Evolutionary conservation across 1,140 invertebrate species (phyloP).

Genomic region (Ceratitis capitata): DNA sequence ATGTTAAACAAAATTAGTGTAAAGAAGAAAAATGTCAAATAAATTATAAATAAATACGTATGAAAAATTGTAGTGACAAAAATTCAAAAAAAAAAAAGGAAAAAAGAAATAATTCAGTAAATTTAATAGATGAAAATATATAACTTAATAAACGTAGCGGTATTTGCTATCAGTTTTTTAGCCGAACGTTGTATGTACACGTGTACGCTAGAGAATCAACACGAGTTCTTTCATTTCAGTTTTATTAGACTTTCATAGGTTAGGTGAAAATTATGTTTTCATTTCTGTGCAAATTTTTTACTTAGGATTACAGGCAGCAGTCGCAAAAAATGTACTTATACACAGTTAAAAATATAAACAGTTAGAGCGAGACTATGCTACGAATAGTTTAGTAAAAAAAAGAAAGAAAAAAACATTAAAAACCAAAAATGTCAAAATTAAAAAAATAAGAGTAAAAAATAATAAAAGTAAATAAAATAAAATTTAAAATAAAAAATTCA

Average conservation of each 20-base stretch:
- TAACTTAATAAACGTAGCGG: neutral
- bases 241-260: slow-evolving; percentile 5
- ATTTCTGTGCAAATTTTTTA: slow-evolving; percentile 21
- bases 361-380: neutral
- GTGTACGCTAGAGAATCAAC: neutral
- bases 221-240: neutral
- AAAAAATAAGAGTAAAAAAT: neutral
- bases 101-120: neutral
- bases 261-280: slow-evolving; percentile 9
- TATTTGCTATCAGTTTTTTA: neutral
- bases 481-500: neutral
- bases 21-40: neutral
- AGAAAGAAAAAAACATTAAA: too few relatives aligned
- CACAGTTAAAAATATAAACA: neutral
- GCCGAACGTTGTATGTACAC: neutral
- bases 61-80: neutral
- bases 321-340: neutral
- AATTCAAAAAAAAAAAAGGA: neutral
- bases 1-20: slow-evolving; percentile 10
- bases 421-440: too few relatives aligned
- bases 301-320: slow-evolving; percentile 9
- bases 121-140: too few relatives aligned
- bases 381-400: neutral
- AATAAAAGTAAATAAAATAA: neutral
- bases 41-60: neutral